phyloP scores from a whole-genome alignment of 2,113 vertebrate genomes.

The Ameiurus melas region DNA sequence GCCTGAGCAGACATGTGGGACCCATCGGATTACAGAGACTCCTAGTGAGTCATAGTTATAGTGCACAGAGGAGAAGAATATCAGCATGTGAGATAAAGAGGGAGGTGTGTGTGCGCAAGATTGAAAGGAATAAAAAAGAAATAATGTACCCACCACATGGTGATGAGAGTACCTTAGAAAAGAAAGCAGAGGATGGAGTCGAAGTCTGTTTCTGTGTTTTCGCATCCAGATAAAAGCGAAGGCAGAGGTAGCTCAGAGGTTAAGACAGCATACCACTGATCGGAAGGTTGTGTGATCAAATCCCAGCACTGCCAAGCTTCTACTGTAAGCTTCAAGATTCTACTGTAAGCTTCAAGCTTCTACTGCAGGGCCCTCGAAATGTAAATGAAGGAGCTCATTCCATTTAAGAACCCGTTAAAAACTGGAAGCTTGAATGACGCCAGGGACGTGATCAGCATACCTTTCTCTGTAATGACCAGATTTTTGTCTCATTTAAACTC shows the following conservation, averaged over 20 bases:
- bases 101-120: constrained; percentile 51
- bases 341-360: too few species aligned
- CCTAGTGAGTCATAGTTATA: constrained; percentile 37
- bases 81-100: background rate
- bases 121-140: constrained; percentile 32
- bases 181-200: constrained; percentile 8
- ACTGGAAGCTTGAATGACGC: background rate
- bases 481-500: background rate
- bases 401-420: background rate
- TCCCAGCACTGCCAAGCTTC: too few species aligned
- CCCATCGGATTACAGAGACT: constrained; percentile 46
- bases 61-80: constrained; percentile 19
- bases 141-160: background rate
- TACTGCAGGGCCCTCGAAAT: too few species aligned
- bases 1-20: constrained; percentile 40
- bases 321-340: too few species aligned
- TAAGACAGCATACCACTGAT: too few species aligned
- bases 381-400: background rate
- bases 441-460: background rate
- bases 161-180: background rate
- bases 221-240: background rate
- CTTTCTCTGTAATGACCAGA: background rate
- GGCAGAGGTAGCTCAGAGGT: too few species aligned
- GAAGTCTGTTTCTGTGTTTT: background rate
- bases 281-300: too few species aligned